phyloP scores from a whole-genome alignment of 2,888 invertebrate species.

The Rhagonycha lutea region DNA sequence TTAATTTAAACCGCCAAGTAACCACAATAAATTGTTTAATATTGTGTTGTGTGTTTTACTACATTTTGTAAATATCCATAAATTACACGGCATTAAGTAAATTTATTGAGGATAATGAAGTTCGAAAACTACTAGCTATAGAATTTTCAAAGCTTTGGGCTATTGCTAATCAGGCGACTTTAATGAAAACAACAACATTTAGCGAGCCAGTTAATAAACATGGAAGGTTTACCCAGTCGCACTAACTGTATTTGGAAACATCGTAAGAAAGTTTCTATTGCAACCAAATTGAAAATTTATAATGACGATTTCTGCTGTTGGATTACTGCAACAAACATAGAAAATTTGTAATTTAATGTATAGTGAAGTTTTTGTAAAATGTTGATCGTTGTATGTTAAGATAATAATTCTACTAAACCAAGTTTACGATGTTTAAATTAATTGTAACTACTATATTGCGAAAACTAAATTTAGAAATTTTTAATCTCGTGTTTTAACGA shows the following conservation, averaged over 20 bases:
- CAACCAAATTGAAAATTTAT: slow-evolving; percentile 11
- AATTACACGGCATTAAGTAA: slow-evolving; percentile 13
- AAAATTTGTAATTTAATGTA: background rate
- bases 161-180: slow-evolving; percentile 14
- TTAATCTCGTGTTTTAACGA: background rate
- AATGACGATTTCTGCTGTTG: slow-evolving; percentile 22
- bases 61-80: background rate
- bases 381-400: background rate
- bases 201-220: slow-evolving; percentile 26
- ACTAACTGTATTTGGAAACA: slow-evolving; percentile 40
- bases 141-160: slow-evolving; percentile 14
- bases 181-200: slow-evolving; percentile 24
- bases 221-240: slow-evolving; percentile 36
- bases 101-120: slow-evolving; percentile 17
- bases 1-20: background rate
- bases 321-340: background rate
- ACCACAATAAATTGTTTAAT: slow-evolving; percentile 6
- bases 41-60: background rate
- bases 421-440: background rate
- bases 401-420: background rate
- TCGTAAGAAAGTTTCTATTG: slow-evolving; percentile 35
- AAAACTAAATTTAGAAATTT: background rate
- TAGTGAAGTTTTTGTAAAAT: background rate
- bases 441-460: background rate
- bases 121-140: slow-evolving; percentile 9